Conservation (phyloP, 2,888 invertebrate species). For the Cheilosia grossa region DNA sequence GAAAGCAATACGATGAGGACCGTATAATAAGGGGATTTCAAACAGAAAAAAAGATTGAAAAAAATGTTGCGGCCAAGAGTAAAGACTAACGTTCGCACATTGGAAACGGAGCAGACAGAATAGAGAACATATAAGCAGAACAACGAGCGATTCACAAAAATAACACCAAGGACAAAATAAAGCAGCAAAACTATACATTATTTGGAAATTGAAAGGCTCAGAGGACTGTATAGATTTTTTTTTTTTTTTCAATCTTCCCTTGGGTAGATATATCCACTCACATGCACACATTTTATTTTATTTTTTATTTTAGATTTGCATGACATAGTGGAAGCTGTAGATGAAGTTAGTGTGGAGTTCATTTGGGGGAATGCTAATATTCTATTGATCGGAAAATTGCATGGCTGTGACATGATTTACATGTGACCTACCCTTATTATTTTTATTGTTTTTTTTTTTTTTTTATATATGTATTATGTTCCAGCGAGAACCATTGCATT, state of each 20-base stretch:
- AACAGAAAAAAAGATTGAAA: slow-evolving; percentile 11
- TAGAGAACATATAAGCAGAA: slow-evolving; percentile 10
- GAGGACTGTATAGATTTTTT: neutral
- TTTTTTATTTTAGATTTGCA: slow-evolving; percentile 4
- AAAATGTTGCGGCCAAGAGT: slow-evolving; percentile 55
- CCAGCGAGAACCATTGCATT: neutral
- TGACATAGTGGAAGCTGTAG: slow-evolving; percentile 20
- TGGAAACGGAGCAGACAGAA: slow-evolving; percentile 14
- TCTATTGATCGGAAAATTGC: slow-evolving; percentile 48
- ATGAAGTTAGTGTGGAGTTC: slow-evolving; percentile 22
- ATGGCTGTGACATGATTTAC: slow-evolving; percentile 56
- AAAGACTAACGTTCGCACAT: slow-evolving; percentile 51
- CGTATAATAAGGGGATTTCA: slow-evolving; percentile 15
- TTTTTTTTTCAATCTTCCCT: neutral
- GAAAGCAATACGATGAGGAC: slow-evolving; percentile 63
- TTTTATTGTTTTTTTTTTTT: neutral
- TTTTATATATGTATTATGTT: neutral
- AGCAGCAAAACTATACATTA: slow-evolving; percentile 19
- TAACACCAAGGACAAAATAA: slow-evolving; percentile 42
- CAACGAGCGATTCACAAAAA: slow-evolving; percentile 9
- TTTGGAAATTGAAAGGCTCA: slow-evolving; percentile 50
- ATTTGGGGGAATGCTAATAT: slow-evolving; percentile 15
- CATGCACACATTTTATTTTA: slow-evolving; percentile 20
- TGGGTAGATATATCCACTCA: neutral
- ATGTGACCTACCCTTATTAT: slow-evolving; percentile 46